A percentile compares a stretch with the other conserved stretches of the same genome.
phyloP scores from a whole-genome alignment of 92 coral and sea anemone species.

The Porites divaricata region DNA sequence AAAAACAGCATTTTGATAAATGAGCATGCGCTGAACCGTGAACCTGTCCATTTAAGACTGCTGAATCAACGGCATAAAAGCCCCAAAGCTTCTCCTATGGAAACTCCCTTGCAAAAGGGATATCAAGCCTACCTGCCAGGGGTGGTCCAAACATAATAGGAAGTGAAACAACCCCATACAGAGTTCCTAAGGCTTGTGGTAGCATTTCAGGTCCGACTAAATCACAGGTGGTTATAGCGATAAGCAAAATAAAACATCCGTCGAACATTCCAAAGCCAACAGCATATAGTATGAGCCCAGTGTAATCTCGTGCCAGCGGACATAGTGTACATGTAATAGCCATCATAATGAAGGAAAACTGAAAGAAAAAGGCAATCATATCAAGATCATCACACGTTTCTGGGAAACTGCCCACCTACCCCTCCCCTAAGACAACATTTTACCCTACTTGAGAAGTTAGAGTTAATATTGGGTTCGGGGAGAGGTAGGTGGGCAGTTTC shows the following conservation, averaged over 20 bases:
- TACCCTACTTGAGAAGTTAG: too few species aligned
- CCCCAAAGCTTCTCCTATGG: too few species aligned
- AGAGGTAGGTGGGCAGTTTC: too few species aligned
- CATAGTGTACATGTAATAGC: slow-evolving; percentile 83
- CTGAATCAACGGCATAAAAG: too few species aligned
- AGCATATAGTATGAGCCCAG: slow-evolving; percentile 83
- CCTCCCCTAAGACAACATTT: too few species aligned
- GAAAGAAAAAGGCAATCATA: not conserved
- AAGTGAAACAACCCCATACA: slow-evolving; percentile 83
- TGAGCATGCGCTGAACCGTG: too few species aligned
- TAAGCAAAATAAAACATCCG: slow-evolving; percentile 88
- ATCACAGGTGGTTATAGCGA: slow-evolving; percentile 86
- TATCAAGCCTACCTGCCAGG: slow-evolving; percentile 69
- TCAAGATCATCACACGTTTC: too few species aligned
- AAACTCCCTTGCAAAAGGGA: too few species aligned
- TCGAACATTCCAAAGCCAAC: slow-evolving; percentile 85
- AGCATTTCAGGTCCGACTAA: slow-evolving; percentile 78
- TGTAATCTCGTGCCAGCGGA: slow-evolving; percentile 81
- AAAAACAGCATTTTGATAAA: too few species aligned
- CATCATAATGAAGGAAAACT: slow-evolving; percentile 89
- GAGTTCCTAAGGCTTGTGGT: slow-evolving; percentile 79
- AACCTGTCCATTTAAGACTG: too few species aligned
- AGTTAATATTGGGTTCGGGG: too few species aligned
- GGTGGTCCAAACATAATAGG: slow-evolving; percentile 96
- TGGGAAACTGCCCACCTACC: too few species aligned